Conservation (phyloP, 2,113 vertebrate genomes). For the Pseudorasbora parva region DNA sequence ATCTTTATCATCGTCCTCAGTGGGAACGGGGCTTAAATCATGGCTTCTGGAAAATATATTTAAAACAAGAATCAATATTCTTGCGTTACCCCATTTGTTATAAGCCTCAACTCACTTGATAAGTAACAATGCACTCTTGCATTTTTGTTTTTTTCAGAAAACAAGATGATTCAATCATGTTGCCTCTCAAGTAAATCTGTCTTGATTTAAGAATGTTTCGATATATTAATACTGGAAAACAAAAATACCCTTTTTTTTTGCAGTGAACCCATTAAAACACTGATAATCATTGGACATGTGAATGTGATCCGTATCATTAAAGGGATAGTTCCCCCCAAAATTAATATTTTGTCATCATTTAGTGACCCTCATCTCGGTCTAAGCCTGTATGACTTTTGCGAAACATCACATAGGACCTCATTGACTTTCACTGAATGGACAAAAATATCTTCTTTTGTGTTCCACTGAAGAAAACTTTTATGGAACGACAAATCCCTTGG, state of each 20-base stretch:
- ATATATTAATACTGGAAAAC: background rate
- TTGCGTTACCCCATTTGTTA: background rate
- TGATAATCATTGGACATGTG: background rate
- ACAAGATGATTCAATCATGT: background rate
- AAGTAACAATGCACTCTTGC: too few relatives aligned
- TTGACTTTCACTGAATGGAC: background rate
- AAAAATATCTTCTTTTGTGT: background rate
- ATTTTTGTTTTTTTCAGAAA: background rate
- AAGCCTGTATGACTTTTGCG: background rate
- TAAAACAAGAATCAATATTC: background rate
- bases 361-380: background rate
- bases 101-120: background rate
- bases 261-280: background rate
- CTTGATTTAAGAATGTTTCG: background rate
- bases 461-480: background rate
- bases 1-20: too few relatives aligned
- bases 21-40: too few relatives aligned
- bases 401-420: background rate
- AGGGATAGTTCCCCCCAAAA: slow-evolving; percentile 4
- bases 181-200: background rate
- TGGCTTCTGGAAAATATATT: too few relatives aligned
- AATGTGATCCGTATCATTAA: slow-evolving; percentile 7
- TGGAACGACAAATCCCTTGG: background rate
- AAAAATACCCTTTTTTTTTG: background rate
- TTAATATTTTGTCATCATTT: background rate